Percentiles rank a stretch among this genome's conserved stretches.
phyloP scores from a whole-genome alignment of 1,140 invertebrate species.

The Heliothis subflexa region DNA sequence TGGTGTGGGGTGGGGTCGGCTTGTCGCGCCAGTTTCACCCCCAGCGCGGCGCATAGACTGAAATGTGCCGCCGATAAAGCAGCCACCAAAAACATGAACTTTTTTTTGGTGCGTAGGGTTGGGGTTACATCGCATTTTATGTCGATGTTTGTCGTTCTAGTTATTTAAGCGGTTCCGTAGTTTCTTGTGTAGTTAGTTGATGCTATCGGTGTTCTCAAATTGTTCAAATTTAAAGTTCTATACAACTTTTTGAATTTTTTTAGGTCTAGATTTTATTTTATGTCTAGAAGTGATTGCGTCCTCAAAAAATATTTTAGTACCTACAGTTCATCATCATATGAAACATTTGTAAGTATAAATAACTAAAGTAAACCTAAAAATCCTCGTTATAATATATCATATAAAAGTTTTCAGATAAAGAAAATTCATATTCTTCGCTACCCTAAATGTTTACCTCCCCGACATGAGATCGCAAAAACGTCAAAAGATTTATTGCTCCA shows the following conservation, averaged over 20 bases:
- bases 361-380: neutral
- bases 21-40: conserved; percentile 55
- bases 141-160: conserved; percentile 27
- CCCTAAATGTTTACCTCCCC: neutral
- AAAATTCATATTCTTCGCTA: conserved; percentile 18
- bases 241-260: too few relatives aligned
- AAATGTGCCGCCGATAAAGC: conserved; percentile 64
- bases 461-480: conserved; percentile 21
- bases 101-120: conserved; percentile 37
- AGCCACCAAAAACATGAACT: conserved; percentile 58
- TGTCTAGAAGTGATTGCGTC: neutral
- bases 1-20: conserved; percentile 39
- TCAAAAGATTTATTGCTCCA: conserved; percentile 31
- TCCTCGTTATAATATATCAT: neutral
- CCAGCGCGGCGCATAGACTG: conserved; percentile 57
- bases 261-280: neutral
- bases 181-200: conserved; percentile 16
- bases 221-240: neutral
- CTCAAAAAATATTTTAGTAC: neutral
- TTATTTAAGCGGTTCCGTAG: conserved; percentile 26
- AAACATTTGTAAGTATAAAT: too few relatives aligned
- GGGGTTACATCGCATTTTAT: conserved; percentile 33
- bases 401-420: neutral
- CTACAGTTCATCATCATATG: too few relatives aligned
- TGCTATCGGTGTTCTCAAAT: conserved; percentile 21